phyloP scores from a whole-genome alignment of 1,140 invertebrate genomes.

The Lycorma delicatula region DNA sequence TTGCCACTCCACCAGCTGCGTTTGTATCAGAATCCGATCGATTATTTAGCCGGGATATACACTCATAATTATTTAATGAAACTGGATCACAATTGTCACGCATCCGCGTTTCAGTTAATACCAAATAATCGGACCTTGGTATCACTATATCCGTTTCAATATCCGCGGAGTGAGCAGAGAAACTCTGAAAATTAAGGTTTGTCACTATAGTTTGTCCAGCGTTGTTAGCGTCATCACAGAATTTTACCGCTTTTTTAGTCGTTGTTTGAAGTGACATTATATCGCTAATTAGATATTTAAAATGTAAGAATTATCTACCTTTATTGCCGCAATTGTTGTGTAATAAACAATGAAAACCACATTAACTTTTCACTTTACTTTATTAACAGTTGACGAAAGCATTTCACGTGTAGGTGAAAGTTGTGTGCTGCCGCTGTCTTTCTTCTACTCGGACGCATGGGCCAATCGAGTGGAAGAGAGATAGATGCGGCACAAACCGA shows the following conservation, averaged over 20 bases:
- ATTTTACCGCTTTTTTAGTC: background rate
- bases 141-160: constrained; percentile 14
- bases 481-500: too few species aligned
- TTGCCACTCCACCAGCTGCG: constrained; percentile 17
- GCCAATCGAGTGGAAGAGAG: too few species aligned
- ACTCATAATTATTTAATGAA: constrained; percentile 12
- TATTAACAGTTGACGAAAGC: too few species aligned
- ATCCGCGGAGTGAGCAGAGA: constrained; percentile 16
- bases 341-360: too few species aligned
- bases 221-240: constrained; percentile 3
- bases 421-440: too few species aligned
- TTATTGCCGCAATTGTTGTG: too few species aligned
- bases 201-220: constrained; percentile 6
- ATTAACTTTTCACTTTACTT: too few species aligned
- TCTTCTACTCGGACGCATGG: too few species aligned
- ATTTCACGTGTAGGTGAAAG: too few species aligned
- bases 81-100: constrained; percentile 16
- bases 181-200: constrained; percentile 22
- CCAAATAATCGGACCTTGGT: constrained; percentile 9
- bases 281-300: too few species aligned
- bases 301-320: too few species aligned
- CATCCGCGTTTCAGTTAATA: constrained; percentile 18
- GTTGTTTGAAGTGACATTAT: too few species aligned
- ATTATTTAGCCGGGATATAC: constrained; percentile 15
- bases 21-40: constrained; percentile 12